Evolutionary conservation across 2,888 invertebrate genomes (phyloP).

Genomic region (Pollenia labialis): DNA sequence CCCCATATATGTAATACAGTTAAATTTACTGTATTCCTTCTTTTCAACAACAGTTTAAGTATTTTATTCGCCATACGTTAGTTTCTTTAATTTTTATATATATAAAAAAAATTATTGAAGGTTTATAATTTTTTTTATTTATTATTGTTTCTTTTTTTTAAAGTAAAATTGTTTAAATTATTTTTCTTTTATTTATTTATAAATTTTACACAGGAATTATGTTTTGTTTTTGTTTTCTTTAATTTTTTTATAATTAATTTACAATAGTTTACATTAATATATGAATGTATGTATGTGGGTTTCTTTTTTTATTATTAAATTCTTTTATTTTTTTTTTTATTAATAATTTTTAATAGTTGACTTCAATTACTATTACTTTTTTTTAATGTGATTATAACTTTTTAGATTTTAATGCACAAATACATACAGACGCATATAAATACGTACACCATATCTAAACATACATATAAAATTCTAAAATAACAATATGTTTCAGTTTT

Average conservation of each 20-base stretch:
- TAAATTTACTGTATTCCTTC: background rate
- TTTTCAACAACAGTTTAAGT: background rate
- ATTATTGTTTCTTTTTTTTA: constrained; percentile 58
- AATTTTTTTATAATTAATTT: constrained; percentile 75
- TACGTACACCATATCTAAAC: constrained; percentile 3
- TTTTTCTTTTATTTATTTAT: constrained; percentile 48
- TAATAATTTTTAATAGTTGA: constrained; percentile 63
- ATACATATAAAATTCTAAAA: constrained; percentile 45
- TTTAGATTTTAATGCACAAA: constrained; percentile 3
- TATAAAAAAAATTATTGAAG: background rate
- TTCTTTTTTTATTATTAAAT: constrained; percentile 11
- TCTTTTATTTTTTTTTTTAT: constrained; percentile 47
- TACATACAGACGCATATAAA: too few species aligned
- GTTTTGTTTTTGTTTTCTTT: constrained; percentile 30
- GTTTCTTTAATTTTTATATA: background rate
- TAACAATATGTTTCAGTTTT: constrained; percentile 22
- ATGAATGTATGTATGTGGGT: constrained; percentile 10
- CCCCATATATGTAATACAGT: too few species aligned
- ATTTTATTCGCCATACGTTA: constrained; percentile 17
- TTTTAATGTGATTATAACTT: constrained; percentile 31
- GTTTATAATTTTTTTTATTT: constrained; percentile 42
- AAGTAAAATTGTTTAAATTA: constrained; percentile 59
- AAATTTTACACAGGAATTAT: constrained; percentile 72
- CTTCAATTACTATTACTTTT: constrained; percentile 24
- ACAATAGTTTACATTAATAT: constrained; percentile 73